Conservation (phyloP, 2,888 invertebrate species). For the Ischnus inquisitorius region DNA sequence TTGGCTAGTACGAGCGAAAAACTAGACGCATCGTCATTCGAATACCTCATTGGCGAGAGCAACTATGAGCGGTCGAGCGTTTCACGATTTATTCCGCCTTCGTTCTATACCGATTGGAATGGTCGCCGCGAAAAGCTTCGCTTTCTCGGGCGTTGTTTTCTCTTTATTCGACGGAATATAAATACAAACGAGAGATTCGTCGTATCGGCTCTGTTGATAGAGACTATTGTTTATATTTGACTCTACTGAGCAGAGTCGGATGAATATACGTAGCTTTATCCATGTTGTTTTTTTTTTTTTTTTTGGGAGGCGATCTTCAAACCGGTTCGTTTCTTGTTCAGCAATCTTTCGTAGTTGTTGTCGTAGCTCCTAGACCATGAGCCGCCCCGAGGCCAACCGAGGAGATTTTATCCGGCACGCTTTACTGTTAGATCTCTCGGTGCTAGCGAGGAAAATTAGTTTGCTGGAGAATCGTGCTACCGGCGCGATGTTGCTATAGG, state of each 20-base stretch:
- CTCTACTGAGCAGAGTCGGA: background rate
- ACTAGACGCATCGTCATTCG: background rate
- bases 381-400: slow-evolving; percentile 1
- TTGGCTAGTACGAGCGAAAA: background rate
- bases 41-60: background rate
- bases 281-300: background rate
- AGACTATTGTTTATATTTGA: background rate
- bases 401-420: slow-evolving; percentile 28
- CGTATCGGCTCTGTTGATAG: background rate
- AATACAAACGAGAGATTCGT: background rate
- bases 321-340: slow-evolving; percentile 24
- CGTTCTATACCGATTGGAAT: background rate
- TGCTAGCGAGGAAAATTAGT: slow-evolving; percentile 37
- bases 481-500: background rate
- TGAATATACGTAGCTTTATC: background rate
- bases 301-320: background rate
- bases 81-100: background rate
- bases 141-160: background rate
- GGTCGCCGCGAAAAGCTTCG: background rate
- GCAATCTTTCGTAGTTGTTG: slow-evolving; percentile 13
- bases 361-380: slow-evolving; percentile 11
- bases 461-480: slow-evolving; percentile 11
- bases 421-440: slow-evolving; percentile 31
- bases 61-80: background rate
- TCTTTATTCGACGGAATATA: background rate